Base-by-base conservation (phyloP, 2,797 vertebrate species). In the Dromococcyx pavoninus region DNA sequence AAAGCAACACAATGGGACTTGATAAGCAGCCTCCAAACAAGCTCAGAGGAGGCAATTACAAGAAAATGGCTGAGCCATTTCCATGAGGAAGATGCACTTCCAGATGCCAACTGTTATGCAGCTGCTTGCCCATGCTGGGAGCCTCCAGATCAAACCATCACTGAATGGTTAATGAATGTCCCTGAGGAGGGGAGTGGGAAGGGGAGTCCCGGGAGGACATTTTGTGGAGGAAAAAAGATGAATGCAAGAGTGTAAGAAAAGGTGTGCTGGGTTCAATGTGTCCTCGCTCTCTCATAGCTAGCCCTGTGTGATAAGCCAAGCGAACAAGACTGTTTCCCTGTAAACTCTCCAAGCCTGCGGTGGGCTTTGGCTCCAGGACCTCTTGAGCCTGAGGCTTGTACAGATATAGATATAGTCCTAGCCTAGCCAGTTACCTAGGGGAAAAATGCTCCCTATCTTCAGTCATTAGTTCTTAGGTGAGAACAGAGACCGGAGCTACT, bases 11-110 rank as follows among this genome's bases (percentile, higher is more conserved):
- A 95, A 94, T 93, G 61, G 88, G 64, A 74, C 72, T 94, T 95
- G 93, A 94, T 95, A 93, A 94, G 71, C 94, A 93, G 86, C 86
- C 54, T 94, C 93, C 86, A 94, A 95, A 95, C 94, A 95, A 91
- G 73, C 86, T 92, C 88, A 0, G 3, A 93, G 81, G 80, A 96
- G 82, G 90, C 88, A 95, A 91, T 94, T 88, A 94, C 30, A 85
- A 92, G 86, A 87, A 87, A 93, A 91, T 28, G 90, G 64, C 88
- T 79, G 58, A 88, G 76, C 50, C 4, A 0, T 74, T 93, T 70
- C 1, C 0, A 33, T 17, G 73, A 62, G 50, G 88, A 95, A 91
- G 93, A 80, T 51, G 61, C 57, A 80, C 13, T 79, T 91, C 88
- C 92, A 95, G 84, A 86, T 87, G 81, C 91, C 75, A 83, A 30